Evolutionary conservation across 2,888 invertebrate species (phyloP).

Genomic region (Lepeophtheirus nordmannii): DNA sequence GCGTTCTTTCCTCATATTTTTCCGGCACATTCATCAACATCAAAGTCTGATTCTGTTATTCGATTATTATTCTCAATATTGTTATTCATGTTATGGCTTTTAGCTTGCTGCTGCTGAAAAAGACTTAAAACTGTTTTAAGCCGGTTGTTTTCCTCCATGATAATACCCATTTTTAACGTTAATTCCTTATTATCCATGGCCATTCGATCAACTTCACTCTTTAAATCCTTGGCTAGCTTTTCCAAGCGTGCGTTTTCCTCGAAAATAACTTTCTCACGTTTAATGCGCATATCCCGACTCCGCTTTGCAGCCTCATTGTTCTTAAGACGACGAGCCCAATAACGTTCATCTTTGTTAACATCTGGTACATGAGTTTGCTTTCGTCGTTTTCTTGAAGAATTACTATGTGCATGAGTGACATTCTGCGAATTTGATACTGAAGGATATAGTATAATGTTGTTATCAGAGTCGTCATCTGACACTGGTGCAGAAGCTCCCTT

Average conservation of each 20-base stretch:
- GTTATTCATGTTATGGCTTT: too few relatives aligned
- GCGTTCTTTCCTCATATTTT: too few relatives aligned
- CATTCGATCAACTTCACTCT: conserved; percentile 3
- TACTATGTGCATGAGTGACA: too few relatives aligned
- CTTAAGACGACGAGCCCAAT: conserved; percentile 8
- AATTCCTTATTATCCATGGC: conserved; percentile 12
- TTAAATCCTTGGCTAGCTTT: not conserved
- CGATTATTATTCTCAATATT: too few relatives aligned
- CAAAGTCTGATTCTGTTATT: too few relatives aligned
- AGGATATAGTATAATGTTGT: too few relatives aligned
- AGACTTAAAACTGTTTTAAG: not conserved
- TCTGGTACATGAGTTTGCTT: conserved; percentile 18
- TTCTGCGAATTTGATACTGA: too few relatives aligned
- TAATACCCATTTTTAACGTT: conserved; percentile 3
- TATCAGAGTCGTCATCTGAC: too few relatives aligned
- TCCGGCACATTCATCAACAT: too few relatives aligned
- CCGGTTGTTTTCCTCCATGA: not conserved
- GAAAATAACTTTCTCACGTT: conserved; percentile 13
- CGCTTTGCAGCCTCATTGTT: conserved; percentile 15
- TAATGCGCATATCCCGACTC: conserved; percentile 6
- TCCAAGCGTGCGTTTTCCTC: conserved; percentile 11
- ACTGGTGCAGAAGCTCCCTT: too few relatives aligned
- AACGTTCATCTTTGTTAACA: conserved; percentile 1
- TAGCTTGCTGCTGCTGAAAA: too few relatives aligned
- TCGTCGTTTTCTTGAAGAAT: not conserved